phyloP scores from a whole-genome alignment of 2,888 invertebrate genomes.

The Euphydryas editha region DNA sequence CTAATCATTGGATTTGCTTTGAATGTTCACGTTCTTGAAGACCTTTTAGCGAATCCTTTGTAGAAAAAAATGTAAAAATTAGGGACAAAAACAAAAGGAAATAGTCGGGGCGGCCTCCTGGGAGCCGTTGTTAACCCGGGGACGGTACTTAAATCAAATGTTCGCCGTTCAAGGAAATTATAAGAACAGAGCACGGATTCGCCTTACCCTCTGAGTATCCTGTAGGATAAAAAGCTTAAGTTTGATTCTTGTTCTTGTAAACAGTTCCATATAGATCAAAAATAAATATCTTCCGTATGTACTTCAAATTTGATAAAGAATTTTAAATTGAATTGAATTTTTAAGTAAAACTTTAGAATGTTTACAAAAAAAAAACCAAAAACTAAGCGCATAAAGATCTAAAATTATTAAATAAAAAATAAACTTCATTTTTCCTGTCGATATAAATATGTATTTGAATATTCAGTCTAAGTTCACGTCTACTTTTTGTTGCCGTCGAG shows the following conservation, averaged over 20 bases:
- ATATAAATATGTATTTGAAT: constrained; percentile 52
- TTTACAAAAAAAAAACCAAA: not conserved
- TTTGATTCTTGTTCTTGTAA: constrained; percentile 45
- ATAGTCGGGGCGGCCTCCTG: constrained; percentile 78
- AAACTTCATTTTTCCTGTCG: constrained; percentile 4
- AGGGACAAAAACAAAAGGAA: constrained; percentile 77
- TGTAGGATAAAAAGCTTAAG: constrained; percentile 66
- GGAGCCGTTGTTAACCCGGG: constrained; percentile 75
- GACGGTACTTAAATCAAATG: constrained; percentile 82
- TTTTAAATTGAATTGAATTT: too few relatives aligned
- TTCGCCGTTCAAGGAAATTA: constrained; percentile 81
- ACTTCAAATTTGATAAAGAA: not conserved
- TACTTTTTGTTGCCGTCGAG: constrained; percentile 64
- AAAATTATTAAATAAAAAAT: not conserved
- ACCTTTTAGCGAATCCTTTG: constrained; percentile 70
- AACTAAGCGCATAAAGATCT: not conserved
- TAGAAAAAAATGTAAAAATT: constrained; percentile 74
- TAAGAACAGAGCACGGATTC: constrained; percentile 76
- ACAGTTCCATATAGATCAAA: constrained; percentile 55
- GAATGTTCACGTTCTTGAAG: constrained; percentile 63
- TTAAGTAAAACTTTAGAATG: not conserved
- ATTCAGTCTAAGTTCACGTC: constrained; percentile 64
- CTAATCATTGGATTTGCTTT: constrained; percentile 72
- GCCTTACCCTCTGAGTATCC: constrained; percentile 55
- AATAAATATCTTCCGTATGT: not conserved